A percentile compares a stretch with the other conserved stretches of the same genome.
Evolutionary conservation across 1,140 invertebrate species (phyloP).

Genomic region (Odontomachus brunneus): DNA sequence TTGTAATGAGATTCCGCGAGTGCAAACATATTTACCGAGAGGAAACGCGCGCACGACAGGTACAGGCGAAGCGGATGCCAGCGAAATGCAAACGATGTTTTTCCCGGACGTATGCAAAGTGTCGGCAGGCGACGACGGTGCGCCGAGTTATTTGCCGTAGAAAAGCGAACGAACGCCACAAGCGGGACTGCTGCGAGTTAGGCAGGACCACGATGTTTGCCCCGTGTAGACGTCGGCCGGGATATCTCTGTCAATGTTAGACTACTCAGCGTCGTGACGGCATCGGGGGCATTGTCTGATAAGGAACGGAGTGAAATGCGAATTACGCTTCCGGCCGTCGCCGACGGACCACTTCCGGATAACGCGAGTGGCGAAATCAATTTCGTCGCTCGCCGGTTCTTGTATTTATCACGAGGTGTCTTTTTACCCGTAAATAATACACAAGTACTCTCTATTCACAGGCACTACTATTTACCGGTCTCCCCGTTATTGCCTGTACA

Average conservation of each 20-base stretch:
- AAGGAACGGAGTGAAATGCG: no score
- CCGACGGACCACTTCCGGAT: no score
- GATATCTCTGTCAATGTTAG: neutral
- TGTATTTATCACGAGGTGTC: no score
- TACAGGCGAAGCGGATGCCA: neutral
- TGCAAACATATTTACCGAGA: slow-evolving; percentile 44
- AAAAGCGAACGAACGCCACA: slow-evolving; percentile 3
- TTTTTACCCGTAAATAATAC: no score
- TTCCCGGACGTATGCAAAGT: slow-evolving; percentile 36
- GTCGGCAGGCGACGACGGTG: no score
- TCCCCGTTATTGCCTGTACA: no score
- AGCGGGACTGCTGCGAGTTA: neutral
- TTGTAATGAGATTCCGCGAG: slow-evolving; percentile 22
- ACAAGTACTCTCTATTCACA: no score
- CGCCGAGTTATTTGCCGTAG: slow-evolving; percentile 22
- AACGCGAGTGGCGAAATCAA: no score
- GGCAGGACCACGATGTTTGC: slow-evolving; percentile 32
- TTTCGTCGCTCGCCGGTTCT: no score
- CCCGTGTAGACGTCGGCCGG: neutral
- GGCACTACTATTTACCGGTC: neutral
- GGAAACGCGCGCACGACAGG: neutral
- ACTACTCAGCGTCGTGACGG: no score
- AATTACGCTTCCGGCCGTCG: no score
- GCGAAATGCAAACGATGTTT: slow-evolving; percentile 44
- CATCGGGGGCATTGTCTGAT: no score